These are phyloP conservation scores for Cinara cedri DNA, from an alignment of 2,888 invertebrate species.

Conservation along the genomic window DNA sequence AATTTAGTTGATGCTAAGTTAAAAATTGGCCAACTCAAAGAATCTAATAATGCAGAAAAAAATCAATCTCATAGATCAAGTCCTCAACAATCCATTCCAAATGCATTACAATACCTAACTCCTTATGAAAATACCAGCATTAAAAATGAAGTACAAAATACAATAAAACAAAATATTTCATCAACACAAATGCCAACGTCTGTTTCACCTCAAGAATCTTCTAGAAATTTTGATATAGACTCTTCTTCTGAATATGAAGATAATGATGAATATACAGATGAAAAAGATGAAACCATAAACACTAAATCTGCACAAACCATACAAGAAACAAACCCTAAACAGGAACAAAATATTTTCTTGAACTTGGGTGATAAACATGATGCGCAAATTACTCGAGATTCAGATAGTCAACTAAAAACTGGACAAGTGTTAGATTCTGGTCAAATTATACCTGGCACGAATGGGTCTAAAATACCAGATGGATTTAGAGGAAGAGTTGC, in stretches of 20 bases:
- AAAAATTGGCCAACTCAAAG: slow-evolving; percentile 33
- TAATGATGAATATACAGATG: slow-evolving; percentile 21
- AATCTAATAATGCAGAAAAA: neutral
- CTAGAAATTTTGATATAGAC: neutral
- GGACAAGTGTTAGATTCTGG: slow-evolving; percentile 72
- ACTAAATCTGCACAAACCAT: slow-evolving; percentile 12
- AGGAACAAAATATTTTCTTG: slow-evolving; percentile 71
- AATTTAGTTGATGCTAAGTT: slow-evolving; percentile 61
- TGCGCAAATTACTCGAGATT: slow-evolving; percentile 70
- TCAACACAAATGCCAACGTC: neutral
- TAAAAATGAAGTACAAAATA: neutral
- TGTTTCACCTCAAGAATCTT: neutral
- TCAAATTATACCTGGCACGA: slow-evolving; percentile 71
- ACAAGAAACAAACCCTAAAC: slow-evolving; percentile 64
- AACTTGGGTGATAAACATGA: slow-evolving; percentile 69
- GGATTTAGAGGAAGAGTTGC: slow-evolving; percentile 73
- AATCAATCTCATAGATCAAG: neutral
- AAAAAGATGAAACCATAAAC: slow-evolving; percentile 12
- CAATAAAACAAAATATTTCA: too few species aligned
- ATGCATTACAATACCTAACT: neutral
- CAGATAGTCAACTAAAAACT: slow-evolving; percentile 65
- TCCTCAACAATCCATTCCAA: neutral
- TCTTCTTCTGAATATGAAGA: slow-evolving; percentile 41
- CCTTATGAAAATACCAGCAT: neutral
- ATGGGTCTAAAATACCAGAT: slow-evolving; percentile 72